Evolutionary conservation across 2,113 vertebrate species (phyloP), one percentile per base, ranked within the genome.

Genomic region (Microtus pennsylvanicus): DNA sequence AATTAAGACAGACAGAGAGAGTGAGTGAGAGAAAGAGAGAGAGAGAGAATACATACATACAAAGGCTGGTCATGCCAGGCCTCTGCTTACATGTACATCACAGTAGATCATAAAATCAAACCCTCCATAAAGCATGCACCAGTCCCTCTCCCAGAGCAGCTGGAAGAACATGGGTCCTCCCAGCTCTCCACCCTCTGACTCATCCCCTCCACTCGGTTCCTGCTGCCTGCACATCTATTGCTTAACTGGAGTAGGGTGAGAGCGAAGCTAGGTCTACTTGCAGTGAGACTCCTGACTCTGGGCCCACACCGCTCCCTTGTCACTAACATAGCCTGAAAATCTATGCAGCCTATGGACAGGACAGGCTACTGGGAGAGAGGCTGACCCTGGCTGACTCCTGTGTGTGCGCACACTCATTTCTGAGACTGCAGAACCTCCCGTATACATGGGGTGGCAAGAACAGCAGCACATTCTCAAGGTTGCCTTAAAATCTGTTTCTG

Each of bases 101-200:
- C 50, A 61, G n/a, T 21, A 52, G 7, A 72, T 24, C 35, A 87
- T 58, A 93, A 94, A 67, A 94, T 42, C 89, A 74, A 83, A 55
- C 19, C 24, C 74, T 45, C 65, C 55, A 38, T 8, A 35, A 76
- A 89, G 47, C 77, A 55, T 3, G 35, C 38, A 12, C 76, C 24
- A 72, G 47, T 28, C 42, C 35, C 28, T 45, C 30, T n/a, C 87
- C n/a, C 81, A 82, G 90, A 47, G 81, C 72, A 91, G 74, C 35
- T 47, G 70, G 69, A 82, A 63, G 87, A 86, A 89, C 89, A 90
- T 61, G 22, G 50, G 58, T 69, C 52, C 87, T 74, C 52, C 94
- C 83, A 38, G 74, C 2, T 58, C 92, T 70, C 90, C 65, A 38
- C 74, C 58, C 70, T 97, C 81, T 78, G 92, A 94, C 83, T 94